Evolutionary conservation across 2,888 invertebrate genomes (phyloP), one percentile per base, ranked within the genome.

Genomic region (Eurytoma californica): DNA sequence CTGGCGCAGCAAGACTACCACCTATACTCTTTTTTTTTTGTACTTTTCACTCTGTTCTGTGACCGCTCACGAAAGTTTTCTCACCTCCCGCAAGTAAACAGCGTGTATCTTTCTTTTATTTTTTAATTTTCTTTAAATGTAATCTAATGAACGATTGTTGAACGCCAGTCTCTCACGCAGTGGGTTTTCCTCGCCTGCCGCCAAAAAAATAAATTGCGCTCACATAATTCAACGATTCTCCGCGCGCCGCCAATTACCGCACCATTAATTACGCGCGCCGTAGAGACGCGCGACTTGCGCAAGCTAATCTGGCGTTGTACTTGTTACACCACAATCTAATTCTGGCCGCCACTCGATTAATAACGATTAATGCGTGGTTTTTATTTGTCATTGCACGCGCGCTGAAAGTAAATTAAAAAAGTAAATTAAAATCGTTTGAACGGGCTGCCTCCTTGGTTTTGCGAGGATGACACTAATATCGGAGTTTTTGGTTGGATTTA

Each of bases 391-490:
- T 39, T 77, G 84, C 85, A 85, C 83, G 84, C 82, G 82, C 83
- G 82, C 69, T 82, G 63, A 63, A 60, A 51, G 7, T 39, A 39
- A 39, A 39, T 39, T 39, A 39, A 39, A 39, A 39, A 39, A 39
- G 39, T 39, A 39, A 39, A 39, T 39, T 39, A 39, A 39, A 39
- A 39, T 39, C 39, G 39, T 39, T 39, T 39, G 39, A 39, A 47
- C 70, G 77, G 60, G 57, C 77, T 79, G 76, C 80, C 81, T 82
- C 80, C 66, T 78, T 79, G 39, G 39, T 39, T 39, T 78, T 78
- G 72, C 67, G 75, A 81, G 79, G 80, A 84, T 82, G 77, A 74
- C 63, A 83, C 84, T 83, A 84, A 84, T 85, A 81, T 67, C 51
- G 57, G 7, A n/a, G 39, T 14, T 4, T 24, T 53, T 79, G 14